Evolutionary conservation across 30 jellyfish, hydroid and myxozoan species (phyloP).

Genomic region (Aurelia sp.): DNA sequence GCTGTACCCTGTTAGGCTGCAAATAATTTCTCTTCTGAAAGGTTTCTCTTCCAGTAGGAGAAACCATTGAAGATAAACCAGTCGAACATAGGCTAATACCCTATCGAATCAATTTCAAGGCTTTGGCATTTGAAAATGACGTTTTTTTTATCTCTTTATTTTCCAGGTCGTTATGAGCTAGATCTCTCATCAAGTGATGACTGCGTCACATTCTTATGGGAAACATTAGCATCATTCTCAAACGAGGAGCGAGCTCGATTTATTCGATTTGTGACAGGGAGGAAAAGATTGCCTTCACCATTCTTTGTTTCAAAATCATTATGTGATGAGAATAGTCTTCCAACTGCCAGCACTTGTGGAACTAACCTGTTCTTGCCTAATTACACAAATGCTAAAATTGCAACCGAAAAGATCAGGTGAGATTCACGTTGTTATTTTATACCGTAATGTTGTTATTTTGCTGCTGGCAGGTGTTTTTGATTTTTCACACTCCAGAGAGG

Average conservation of each 20-base stretch:
- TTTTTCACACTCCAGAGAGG: too few relatives aligned
- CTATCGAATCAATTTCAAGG: too few relatives aligned
- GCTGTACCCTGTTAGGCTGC: too few relatives aligned
- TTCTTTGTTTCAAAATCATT: constrained; percentile 81
- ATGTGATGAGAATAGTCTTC: constrained; percentile 65
- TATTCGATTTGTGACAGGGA: constrained; percentile 93
- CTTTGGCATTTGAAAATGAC: background rate
- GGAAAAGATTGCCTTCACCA: constrained; percentile 90
- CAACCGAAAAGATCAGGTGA: constrained; percentile 88
- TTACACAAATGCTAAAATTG: constrained; percentile 70
- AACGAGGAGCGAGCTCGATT: constrained; percentile 85
- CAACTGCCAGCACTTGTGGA: constrained; percentile 98
- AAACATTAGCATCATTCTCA: constrained; percentile 70
- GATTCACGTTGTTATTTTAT: constrained; percentile 1
- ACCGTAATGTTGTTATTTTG: too few relatives aligned
- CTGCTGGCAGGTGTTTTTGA: too few relatives aligned
- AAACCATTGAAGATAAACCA: too few relatives aligned
- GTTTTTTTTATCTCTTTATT: background rate
- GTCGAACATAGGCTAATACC: too few relatives aligned
- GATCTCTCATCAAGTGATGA: constrained; percentile 69
- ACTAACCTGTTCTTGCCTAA: constrained; percentile 87
- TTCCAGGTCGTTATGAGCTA: constrained; percentile 90
- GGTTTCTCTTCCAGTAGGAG: too few relatives aligned
- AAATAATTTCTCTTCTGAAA: too few relatives aligned
- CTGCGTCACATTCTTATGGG: constrained; percentile 82